A percentile compares a stretch with the other conserved stretches of the same genome.
These are phyloP conservation scores for Dinocampus coccinellae DNA, from an alignment of 2,888 invertebrate species.

Conservation along the genomic window DNA sequence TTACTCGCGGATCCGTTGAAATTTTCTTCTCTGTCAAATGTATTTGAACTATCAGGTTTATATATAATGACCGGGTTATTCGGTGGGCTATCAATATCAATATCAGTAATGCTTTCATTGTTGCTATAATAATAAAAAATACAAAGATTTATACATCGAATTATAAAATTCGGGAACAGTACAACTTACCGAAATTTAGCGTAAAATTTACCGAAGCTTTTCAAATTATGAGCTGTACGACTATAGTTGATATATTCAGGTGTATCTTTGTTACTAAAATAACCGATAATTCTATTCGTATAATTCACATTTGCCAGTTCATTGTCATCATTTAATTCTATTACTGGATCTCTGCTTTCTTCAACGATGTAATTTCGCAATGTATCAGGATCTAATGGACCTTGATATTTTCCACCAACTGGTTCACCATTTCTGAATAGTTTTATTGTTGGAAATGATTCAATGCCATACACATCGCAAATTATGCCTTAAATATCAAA, in stretches of 20 bases:
- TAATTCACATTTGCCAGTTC: conserved; percentile 83
- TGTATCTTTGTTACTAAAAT: conserved; percentile 86
- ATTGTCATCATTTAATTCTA: conserved; percentile 80
- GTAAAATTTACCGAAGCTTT: conserved; percentile 96
- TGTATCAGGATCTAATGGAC: conserved; percentile 89
- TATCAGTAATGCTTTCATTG: conserved; percentile 77
- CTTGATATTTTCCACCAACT: conserved; percentile 91
- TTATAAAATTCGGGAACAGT: background rate
- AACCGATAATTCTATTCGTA: conserved; percentile 90
- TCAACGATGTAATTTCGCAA: conserved; percentile 90
- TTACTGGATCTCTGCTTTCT: conserved; percentile 88
- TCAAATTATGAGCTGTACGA: conserved; percentile 86
- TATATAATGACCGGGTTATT: conserved; percentile 87
- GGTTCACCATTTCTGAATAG: conserved; percentile 91
- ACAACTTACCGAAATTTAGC: conserved; percentile 84
- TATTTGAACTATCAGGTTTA: conserved; percentile 82
- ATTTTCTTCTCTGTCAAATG: conserved; percentile 87
- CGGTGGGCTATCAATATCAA: conserved; percentile 85
- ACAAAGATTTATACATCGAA: background rate
- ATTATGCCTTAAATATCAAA: conserved; percentile 73
- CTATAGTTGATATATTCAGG: conserved; percentile 85
- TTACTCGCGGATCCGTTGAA: conserved; percentile 79
- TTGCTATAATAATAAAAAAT: conserved; percentile 1
- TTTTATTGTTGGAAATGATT: conserved; percentile 98
- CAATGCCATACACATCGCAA: conserved; percentile 93